phyloP scores from a whole-genome alignment of 2,113 vertebrate species.

The Cololabis saira region DNA sequence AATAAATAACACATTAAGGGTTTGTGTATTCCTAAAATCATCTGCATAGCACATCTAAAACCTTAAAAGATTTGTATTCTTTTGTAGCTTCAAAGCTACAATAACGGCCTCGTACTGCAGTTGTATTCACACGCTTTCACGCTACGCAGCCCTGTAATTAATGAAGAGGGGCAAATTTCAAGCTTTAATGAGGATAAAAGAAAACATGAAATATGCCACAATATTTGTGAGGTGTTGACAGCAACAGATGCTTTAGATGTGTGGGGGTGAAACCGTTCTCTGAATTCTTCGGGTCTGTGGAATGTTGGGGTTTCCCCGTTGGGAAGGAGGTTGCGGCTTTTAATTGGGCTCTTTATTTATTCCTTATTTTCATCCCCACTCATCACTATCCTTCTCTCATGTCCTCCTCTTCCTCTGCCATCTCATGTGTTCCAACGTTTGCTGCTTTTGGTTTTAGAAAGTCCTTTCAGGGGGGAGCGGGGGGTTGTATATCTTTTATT shows the following conservation, averaged over 20 bases:
- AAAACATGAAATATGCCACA: constrained; percentile 24
- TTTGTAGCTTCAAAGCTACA: background rate
- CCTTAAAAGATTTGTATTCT: background rate
- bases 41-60: background rate
- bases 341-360: constrained; percentile 45
- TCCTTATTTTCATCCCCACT: constrained; percentile 11
- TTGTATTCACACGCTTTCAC: constrained; percentile 4
- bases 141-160: constrained; percentile 7
- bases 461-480: background rate
- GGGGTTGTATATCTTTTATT: constrained; percentile 2
- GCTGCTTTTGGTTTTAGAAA: constrained; percentile 18
- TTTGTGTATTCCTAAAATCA: background rate
- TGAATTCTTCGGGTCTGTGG: constrained; percentile 49
- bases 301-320: constrained; percentile 56
- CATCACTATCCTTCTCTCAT: constrained; percentile 21
- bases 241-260: constrained; percentile 19
- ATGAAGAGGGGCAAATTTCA: constrained; percentile 8
- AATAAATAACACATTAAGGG: background rate
- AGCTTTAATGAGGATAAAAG: constrained; percentile 16
- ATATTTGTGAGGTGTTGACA: constrained; percentile 30
- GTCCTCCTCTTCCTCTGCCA: background rate
- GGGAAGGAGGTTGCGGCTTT: constrained; percentile 48
- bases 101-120: background rate
- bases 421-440: constrained; percentile 3
- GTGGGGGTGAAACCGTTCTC: constrained; percentile 40